Base-by-base conservation (phyloP, 2,113 vertebrate genomes). In the Oenanthe melanoleuca region DNA sequence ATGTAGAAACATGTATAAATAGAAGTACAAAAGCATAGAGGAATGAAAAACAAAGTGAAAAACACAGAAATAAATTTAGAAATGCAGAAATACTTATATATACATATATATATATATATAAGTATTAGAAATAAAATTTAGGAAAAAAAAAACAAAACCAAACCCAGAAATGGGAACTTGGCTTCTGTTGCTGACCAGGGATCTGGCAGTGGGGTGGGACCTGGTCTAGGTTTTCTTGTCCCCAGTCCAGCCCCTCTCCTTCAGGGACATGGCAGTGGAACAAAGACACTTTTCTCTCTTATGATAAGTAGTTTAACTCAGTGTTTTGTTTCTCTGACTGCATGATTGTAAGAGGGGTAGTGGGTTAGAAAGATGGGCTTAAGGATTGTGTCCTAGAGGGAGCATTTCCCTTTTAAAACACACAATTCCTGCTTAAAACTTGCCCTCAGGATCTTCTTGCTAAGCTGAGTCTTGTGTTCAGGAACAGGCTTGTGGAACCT, bases 1-100 rank as follows among this genome's bases (percentile, higher is more conserved):
- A 10, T 12, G 5, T 6, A 13, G 5, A 18, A 19, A 28, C 34
- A 37, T 37, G 34, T 37, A 37, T 23, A 26, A 14, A 34, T 5
- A 8, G 45, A 20, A 47, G 22, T 56, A 4, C 2, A 7, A 6
- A 65, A 57, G 3, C 2, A 5, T 5, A 22, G 50, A 16, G 8
- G 52, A 73, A 24, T 37, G 0, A 0, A 11, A 28, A 6, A 17
- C 22, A 2, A 29, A 66, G 8, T n/a, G 6, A 9, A 33, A 44
- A 59, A 7, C 19, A 7, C 7, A 33, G 34, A 50, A 72, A 37
- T 26, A 7, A 64, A 19, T 23, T 21, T 33, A 33, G 23, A 44
- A 19, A 28, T 65, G 13, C 8, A 24, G n/a, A n/a, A n/a, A n/a
- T n/a, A n/a, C n/a, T n/a, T n/a, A n/a, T n/a, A n/a, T n/a, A n/a